Evolutionary conservation across 2,888 invertebrate genomes (phyloP).

Genomic region (Malacosoma neustria): DNA sequence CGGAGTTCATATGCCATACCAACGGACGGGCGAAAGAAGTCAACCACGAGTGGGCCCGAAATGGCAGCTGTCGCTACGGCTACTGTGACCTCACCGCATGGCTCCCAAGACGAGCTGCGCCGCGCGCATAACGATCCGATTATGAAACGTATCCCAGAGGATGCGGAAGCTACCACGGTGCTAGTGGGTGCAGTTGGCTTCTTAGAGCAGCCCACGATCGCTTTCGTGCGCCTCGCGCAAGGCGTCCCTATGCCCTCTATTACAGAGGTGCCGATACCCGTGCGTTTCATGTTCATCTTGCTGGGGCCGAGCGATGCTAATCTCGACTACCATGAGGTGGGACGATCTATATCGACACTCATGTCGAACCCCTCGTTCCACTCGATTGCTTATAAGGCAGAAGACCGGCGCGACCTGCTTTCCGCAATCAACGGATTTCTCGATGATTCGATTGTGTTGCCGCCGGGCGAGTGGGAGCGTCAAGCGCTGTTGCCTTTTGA

Average conservation of each 20-base stretch:
- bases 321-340: conserved; percentile 96
- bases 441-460: conserved; percentile 96
- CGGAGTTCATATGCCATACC: conserved; percentile 63
- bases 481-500: conserved; percentile 92
- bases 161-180: conserved; percentile 93
- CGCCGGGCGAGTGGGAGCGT: conserved; percentile 97
- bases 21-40: conserved; percentile 45
- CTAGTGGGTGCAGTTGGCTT: conserved; percentile 95
- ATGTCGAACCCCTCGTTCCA: conserved; percentile 96
- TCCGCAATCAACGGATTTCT: conserved; percentile 97
- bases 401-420: conserved; percentile 87
- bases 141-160: conserved; percentile 88
- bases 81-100: conserved; percentile 45
- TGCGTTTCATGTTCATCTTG: conserved; percentile 93
- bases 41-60: conserved; percentile 38
- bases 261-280: conserved; percentile 93
- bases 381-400: conserved; percentile 91
- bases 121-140: conserved; percentile 87
- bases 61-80: conserved; percentile 47
- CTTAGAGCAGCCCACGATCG: conserved; percentile 91
- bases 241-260: conserved; percentile 89
- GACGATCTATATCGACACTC: conserved; percentile 94
- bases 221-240: conserved; percentile 91
- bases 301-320: conserved; percentile 89
- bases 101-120: conserved; percentile 85